These are phyloP conservation scores for Drosophila neotestacea DNA, from an alignment of 2,888 invertebrate species.

Conservation along the genomic window DNA sequence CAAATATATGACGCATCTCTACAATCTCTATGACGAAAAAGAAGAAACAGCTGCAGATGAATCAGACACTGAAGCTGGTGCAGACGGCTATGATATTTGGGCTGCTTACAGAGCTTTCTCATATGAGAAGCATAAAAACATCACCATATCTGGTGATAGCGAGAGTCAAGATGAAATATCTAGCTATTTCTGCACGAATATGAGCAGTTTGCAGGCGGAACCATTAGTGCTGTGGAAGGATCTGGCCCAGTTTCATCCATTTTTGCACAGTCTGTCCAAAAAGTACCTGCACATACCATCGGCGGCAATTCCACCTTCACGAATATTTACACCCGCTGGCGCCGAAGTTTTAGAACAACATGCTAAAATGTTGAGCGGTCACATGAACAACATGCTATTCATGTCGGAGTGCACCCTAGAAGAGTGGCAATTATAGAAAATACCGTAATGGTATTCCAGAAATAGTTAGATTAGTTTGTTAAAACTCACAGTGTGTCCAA, in stretches of 20 bases:
- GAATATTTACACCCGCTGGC: slow-evolving; percentile 39
- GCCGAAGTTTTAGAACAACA: slow-evolving; percentile 13
- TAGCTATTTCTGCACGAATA: slow-evolving; percentile 48
- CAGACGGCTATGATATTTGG: slow-evolving; percentile 52
- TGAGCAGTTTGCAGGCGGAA: slow-evolving; percentile 47
- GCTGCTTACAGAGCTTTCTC: slow-evolving; percentile 48
- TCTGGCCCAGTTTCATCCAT: slow-evolving; percentile 56
- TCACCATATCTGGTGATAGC: slow-evolving; percentile 18
- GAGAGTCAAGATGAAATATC: slow-evolving; percentile 56
- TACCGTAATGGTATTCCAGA: too few species aligned
- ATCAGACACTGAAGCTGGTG: slow-evolving; percentile 6
- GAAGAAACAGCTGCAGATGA: slow-evolving; percentile 7
- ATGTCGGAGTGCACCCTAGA: slow-evolving; percentile 49
- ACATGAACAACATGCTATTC: slow-evolving; percentile 50
- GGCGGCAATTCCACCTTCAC: slow-evolving; percentile 48
- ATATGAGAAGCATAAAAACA: slow-evolving; percentile 46
- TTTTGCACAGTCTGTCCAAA: slow-evolving; percentile 51
- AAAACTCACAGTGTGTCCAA: too few species aligned
- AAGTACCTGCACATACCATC: slow-evolving; percentile 63
- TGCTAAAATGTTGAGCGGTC: slow-evolving; percentile 32
- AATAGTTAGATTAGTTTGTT: too few species aligned
- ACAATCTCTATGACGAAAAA: slow-evolving; percentile 38
- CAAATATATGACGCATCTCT: slow-evolving; percentile 55
- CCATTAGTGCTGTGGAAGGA: slow-evolving; percentile 55
- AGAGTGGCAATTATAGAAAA: slow-evolving; percentile 59